Evolutionary conservation across 2,797 vertebrate genomes (phyloP).

Genomic region (Tragopan temminckii): DNA sequence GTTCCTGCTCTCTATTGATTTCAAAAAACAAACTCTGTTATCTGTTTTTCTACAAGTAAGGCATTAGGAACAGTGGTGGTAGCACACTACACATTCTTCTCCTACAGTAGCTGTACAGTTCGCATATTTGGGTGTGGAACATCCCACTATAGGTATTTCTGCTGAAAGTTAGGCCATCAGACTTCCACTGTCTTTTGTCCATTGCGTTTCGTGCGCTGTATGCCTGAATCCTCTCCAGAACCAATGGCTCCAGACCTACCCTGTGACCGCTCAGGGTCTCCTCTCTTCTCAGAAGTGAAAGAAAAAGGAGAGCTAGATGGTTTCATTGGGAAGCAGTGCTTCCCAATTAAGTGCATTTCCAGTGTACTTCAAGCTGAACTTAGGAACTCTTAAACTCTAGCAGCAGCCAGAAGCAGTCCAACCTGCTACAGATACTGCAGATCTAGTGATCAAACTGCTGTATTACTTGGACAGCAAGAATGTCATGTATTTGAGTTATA

Average conservation of each 20-base stretch:
- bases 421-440: not conserved
- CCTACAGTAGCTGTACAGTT: constrained; percentile 57
- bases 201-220: not conserved
- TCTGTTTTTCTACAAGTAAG: constrained; percentile 76
- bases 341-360: not conserved
- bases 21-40: not conserved
- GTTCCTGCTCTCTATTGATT: constrained; percentile 77
- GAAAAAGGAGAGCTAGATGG: constrained; percentile 54
- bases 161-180: not conserved
- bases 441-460: not conserved
- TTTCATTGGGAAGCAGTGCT: constrained; percentile 68
- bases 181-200: not conserved
- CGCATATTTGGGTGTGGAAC: constrained; percentile 70
- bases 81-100: constrained; percentile 78
- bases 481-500: not conserved
- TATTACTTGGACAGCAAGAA: not conserved
- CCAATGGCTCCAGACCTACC: not conserved
- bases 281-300: not conserved
- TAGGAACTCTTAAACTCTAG: not conserved
- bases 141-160: not conserved
- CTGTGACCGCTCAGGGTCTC: not conserved
- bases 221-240: not conserved
- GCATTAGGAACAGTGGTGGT: constrained; percentile 88
- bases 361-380: not conserved
- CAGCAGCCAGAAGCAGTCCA: constrained; percentile 9